Evolutionary conservation across 2,797 vertebrate genomes (phyloP).

Genomic region (Astyanax mexicanus): DNA sequence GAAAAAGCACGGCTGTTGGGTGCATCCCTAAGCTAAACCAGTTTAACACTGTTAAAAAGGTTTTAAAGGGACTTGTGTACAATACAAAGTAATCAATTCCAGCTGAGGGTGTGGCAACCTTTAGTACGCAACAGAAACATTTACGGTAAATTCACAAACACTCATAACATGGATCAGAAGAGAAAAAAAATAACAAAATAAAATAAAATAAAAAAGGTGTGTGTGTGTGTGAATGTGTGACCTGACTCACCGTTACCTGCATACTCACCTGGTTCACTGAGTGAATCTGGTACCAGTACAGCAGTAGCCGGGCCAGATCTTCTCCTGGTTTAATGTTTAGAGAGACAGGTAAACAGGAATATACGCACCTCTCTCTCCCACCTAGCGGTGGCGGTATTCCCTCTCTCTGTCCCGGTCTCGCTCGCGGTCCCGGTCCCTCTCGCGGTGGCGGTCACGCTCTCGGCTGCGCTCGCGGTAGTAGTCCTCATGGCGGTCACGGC

Average conservation of each 20-base stretch:
- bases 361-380: constrained; percentile 80
- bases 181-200: neutral
- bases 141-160: neutral
- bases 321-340: neutral
- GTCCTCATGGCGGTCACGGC: constrained; percentile 97
- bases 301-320: too few species aligned
- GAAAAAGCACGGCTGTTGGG: too few species aligned
- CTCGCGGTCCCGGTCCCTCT: constrained; percentile 93
- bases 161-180: neutral
- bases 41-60: too few species aligned
- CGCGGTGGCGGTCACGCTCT: constrained; percentile 94
- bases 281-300: too few species aligned
- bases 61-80: too few species aligned
- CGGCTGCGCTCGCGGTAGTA: constrained; percentile 97
- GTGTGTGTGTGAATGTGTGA: neutral
- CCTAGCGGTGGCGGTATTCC: constrained; percentile 95
- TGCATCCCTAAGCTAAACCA: too few species aligned
- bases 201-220: neutral
- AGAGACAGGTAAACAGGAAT: constrained; percentile 13
- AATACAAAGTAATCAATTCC: too few species aligned
- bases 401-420: constrained; percentile 93
- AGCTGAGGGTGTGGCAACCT: neutral
- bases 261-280: neutral
- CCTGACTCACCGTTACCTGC: neutral
- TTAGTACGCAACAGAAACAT: neutral